Percentiles rank a stretch among this genome's conserved stretches.
Conservation (phyloP, 2,888 invertebrate genomes). For the Aphidius colemani region DNA sequence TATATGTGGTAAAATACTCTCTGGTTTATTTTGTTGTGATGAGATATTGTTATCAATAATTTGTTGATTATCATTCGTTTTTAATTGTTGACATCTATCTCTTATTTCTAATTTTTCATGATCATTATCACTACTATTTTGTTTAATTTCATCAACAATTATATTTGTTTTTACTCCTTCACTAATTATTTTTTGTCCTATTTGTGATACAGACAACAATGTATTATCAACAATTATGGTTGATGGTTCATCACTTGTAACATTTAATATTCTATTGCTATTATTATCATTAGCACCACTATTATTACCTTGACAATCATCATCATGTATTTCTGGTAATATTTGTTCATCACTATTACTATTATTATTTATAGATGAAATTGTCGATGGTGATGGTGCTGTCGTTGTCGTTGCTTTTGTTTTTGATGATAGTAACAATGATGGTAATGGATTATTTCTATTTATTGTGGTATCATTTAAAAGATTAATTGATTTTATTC, state of each 20-base stretch:
- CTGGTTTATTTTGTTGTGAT: conserved; percentile 18
- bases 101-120: conserved; percentile 22
- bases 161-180: too few species aligned
- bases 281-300: too few species aligned
- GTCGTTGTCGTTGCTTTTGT: conserved; percentile 7
- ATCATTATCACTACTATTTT: conserved; percentile 31
- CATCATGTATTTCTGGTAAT: conserved; percentile 41
- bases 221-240: too few species aligned
- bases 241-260: too few species aligned
- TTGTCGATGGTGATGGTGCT: neutral
- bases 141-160: too few species aligned
- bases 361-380: conserved; percentile 39
- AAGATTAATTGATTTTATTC: conserved; percentile 45
- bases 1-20: conserved; percentile 47
- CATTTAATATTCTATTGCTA: too few species aligned
- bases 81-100: too few species aligned
- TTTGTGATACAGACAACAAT: too few species aligned
- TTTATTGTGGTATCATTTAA: conserved; percentile 36
- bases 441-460: conserved; percentile 25
- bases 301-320: neutral
- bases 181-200: too few species aligned
- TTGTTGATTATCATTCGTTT: too few species aligned
- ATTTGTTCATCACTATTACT: conserved; percentile 40
- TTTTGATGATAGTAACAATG: conserved; percentile 36
- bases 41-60: too few species aligned